Evolutionary conservation across 2,797 vertebrate species (phyloP).

Genomic region (Jordanella pulchra): DNA sequence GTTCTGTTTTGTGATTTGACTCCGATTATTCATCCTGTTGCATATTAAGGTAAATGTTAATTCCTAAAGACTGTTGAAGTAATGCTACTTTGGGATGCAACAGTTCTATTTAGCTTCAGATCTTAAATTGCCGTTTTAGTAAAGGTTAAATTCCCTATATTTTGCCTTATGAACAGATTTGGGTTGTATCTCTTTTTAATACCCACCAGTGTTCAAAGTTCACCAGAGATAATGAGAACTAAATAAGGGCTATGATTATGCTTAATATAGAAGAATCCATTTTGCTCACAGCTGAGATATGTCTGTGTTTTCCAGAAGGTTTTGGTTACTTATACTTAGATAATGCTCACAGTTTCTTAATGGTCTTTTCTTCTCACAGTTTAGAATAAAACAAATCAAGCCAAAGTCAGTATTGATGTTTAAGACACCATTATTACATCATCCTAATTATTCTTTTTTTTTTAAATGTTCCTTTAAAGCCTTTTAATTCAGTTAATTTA

Average conservation of each 20-base stretch:
- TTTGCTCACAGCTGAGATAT: neutral
- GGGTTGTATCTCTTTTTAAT: neutral
- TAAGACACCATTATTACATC: slow-evolving; percentile 1
- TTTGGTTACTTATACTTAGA: neutral
- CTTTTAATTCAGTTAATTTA: neutral
- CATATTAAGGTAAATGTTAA: too few species aligned
- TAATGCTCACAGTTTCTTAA: neutral
- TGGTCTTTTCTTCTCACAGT: neutral
- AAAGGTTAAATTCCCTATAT: neutral
- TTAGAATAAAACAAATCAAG: neutral
- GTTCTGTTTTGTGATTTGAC: too few species aligned
- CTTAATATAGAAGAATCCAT: neutral
- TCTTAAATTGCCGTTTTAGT: neutral
- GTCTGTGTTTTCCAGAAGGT: neutral
- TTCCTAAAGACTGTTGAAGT: too few species aligned
- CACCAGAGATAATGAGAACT: neutral
- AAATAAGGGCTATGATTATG: neutral
- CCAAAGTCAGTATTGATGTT: neutral
- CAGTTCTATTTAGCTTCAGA: neutral
- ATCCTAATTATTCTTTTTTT: neutral
- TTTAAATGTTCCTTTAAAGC: neutral
- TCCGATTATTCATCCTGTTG: too few species aligned
- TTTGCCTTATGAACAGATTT: neutral
- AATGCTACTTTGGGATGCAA: neutral
- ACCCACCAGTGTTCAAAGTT: neutral